Evolutionary conservation across 2,888 invertebrate genomes (phyloP).

Genomic region (Lasius platythorax): DNA sequence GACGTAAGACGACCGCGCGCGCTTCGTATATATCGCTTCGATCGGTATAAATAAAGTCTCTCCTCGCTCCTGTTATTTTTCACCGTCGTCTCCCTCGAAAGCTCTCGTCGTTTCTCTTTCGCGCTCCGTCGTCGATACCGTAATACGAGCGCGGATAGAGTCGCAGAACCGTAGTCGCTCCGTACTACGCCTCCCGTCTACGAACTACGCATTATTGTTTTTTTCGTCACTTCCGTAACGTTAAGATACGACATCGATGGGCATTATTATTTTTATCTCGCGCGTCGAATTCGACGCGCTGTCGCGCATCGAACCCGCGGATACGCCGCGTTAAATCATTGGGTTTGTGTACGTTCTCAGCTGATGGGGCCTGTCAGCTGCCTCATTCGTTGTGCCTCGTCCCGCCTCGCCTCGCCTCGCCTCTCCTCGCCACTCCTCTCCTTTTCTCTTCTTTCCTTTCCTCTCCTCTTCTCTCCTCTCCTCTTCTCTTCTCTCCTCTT

Average conservation of each 20-base stretch:
- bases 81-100: too few relatives aligned
- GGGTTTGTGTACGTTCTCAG: conserved; percentile 83
- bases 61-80: background rate
- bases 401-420: conserved; percentile 8
- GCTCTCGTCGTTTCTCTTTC: background rate
- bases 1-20: background rate
- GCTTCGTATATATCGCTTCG: background rate
- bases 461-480: background rate
- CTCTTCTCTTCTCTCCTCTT: background rate
- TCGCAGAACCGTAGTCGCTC: conserved; percentile 19
- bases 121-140: background rate
- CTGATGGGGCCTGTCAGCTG: conserved; percentile 83
- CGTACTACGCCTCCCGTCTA: conserved; percentile 50
- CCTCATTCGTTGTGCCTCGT: conserved; percentile 70
- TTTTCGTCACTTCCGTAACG: conserved; percentile 27
- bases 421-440: too few relatives aligned
- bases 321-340: conserved; percentile 58
- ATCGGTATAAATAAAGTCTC: background rate
- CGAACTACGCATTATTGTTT: conserved; percentile 71
- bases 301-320: conserved; percentile 59
- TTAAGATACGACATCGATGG: conserved; percentile 12
- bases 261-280: conserved; percentile 14
- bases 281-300: background rate
- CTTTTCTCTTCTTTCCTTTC: too few relatives aligned
- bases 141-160: background rate